A percentile compares a stretch with the other conserved stretches of the same genome.
These are phyloP conservation scores for Schizothorax lantsangensis DNA, from an alignment of 2,797 vertebrate species.

Conservation along the genomic window DNA sequence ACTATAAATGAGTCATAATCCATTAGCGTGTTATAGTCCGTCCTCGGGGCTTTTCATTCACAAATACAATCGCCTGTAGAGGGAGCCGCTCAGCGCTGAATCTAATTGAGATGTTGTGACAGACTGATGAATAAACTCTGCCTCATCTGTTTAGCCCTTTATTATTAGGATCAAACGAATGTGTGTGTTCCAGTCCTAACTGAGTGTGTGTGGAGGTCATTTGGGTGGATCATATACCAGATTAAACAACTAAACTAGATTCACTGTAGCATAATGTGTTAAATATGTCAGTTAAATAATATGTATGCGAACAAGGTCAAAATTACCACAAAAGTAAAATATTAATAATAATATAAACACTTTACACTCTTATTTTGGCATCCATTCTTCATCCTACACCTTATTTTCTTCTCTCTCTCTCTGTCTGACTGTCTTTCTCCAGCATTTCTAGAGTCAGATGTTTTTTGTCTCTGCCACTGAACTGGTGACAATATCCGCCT, in stretches of 20 bases:
- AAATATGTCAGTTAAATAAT: neutral
- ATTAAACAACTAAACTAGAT: neutral
- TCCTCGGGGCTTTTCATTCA: slow-evolving; percentile 30
- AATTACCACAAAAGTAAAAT: neutral
- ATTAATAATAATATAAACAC: neutral
- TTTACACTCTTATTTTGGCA: neutral
- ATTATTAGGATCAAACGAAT: neutral
- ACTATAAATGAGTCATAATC: slow-evolving; percentile 49
- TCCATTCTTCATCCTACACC: neutral
- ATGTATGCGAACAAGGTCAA: neutral
- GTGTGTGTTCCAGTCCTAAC: neutral
- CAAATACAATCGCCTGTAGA: slow-evolving; percentile 26
- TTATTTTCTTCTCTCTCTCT: neutral
- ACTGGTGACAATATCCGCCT: slow-evolving; percentile 58
- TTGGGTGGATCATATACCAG: neutral
- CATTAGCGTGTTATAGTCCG: slow-evolving; percentile 14
- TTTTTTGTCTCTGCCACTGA: slow-evolving; percentile 50
- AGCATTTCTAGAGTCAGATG: slow-evolving; percentile 58
- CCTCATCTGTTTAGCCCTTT: slow-evolving; percentile 2
- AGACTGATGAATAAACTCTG: slow-evolving; percentile 9
- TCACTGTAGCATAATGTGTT: neutral
- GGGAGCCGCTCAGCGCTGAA: neutral
- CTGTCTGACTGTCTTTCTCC: slow-evolving; percentile 4
- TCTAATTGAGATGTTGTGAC: neutral
- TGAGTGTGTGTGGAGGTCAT: neutral